Conservation (phyloP, 2,113 vertebrate genomes). For the Pterocles burchelli region DNA sequence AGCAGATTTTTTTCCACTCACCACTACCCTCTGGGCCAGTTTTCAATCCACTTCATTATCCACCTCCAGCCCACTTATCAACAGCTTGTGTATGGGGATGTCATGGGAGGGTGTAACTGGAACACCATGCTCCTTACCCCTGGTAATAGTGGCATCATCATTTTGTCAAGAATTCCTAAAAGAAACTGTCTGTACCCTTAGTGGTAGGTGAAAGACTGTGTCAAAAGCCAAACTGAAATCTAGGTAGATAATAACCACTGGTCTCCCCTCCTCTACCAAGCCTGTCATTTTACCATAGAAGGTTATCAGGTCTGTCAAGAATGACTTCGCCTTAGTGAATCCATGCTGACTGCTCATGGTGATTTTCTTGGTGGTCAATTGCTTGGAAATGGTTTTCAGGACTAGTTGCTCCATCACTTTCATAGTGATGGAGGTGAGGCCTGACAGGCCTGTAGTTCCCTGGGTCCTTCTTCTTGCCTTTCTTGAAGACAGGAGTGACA, state of each 20-base stretch:
- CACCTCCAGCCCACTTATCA: background rate
- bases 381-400: background rate
- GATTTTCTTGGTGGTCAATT: background rate
- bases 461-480: background rate
- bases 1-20: background rate
- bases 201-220: background rate
- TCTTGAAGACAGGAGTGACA: background rate
- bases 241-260: background rate
- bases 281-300: too few species aligned
- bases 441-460: background rate
- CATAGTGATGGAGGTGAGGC: background rate
- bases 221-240: background rate
- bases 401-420: background rate
- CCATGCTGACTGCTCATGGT: too few species aligned
- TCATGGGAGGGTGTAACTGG: background rate
- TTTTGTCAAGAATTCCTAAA: background rate
- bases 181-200: background rate
- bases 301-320: too few species aligned
- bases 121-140: background rate
- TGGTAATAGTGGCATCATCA: background rate
- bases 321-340: too few species aligned
- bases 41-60: background rate
- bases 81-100: background rate
- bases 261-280: background rate
- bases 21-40: background rate